Evolutionary conservation across 2,888 invertebrate species (phyloP).

Genomic region (Meandrusa payeni): DNA sequence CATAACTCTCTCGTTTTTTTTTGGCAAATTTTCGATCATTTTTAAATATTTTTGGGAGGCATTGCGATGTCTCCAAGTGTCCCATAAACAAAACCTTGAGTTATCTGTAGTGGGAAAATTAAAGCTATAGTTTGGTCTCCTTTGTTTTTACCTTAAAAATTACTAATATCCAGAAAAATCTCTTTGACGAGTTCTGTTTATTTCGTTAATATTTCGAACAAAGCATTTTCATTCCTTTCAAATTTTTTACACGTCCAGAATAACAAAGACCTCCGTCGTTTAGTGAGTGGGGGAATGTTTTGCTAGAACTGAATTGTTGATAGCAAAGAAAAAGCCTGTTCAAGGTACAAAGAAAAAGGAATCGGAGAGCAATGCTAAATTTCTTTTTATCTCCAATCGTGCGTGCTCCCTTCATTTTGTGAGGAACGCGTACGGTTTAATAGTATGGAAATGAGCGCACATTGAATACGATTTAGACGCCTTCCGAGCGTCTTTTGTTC

Average conservation of each 20-base stretch:
- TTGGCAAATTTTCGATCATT: too few species aligned
- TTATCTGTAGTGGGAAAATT: too few species aligned
- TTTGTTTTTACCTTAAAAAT: too few species aligned
- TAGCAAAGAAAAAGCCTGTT: constrained; percentile 5
- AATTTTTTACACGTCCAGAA: neutral
- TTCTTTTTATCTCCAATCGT: constrained; percentile 32
- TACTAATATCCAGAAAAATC: too few species aligned
- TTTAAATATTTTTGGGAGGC: too few species aligned
- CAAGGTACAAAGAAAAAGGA: constrained; percentile 22
- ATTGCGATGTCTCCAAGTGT: too few species aligned
- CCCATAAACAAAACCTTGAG: too few species aligned
- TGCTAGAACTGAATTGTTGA: constrained; percentile 7
- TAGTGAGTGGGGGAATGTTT: neutral
- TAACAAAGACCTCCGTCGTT: constrained; percentile 2
- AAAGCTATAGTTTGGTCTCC: too few species aligned
- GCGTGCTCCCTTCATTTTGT: constrained; percentile 29
- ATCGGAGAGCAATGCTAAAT: constrained; percentile 30
- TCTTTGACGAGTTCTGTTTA: too few species aligned
- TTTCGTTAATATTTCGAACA: too few species aligned
- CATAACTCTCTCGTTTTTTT: too few species aligned
- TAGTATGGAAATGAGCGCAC: constrained; percentile 39
- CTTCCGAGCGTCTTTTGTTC: constrained; percentile 45
- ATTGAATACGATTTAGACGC: constrained; percentile 41
- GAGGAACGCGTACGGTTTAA: constrained; percentile 32
- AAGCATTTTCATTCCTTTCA: neutral